Percentiles rank a stretch among this genome's conserved stretches.
Evolutionary conservation across 2,797 vertebrate genomes (phyloP).

Genomic region (Malacoraja senta): DNA sequence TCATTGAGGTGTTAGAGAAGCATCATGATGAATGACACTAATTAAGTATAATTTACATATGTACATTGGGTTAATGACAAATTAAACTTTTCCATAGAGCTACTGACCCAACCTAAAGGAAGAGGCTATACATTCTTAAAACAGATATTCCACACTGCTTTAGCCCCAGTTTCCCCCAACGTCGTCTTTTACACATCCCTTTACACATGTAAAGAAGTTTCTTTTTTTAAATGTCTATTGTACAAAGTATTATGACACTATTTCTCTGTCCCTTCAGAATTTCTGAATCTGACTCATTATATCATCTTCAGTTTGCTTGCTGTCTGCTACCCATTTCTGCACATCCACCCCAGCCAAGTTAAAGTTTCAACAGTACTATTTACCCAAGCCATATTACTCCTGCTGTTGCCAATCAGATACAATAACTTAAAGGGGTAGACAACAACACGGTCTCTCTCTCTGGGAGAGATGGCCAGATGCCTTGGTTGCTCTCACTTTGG

Average conservation of each 20-base stretch:
- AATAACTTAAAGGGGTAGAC: not conserved
- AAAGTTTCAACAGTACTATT: not conserved
- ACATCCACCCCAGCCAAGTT: not conserved
- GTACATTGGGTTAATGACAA: constrained; percentile 14
- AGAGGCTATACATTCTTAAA: not conserved
- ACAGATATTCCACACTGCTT: not conserved
- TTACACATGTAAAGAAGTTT: not conserved
- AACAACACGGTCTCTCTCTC: not conserved
- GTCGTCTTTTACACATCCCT: not conserved
- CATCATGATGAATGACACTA: constrained; percentile 23
- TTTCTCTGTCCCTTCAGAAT: not conserved
- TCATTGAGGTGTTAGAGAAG: not conserved
- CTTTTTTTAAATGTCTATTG: not conserved
- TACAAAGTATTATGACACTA: not conserved
- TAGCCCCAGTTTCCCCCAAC: not conserved
- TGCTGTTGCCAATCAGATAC: not conserved
- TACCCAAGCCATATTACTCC: not conserved
- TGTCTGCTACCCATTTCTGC: not conserved
- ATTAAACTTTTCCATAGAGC: constrained; percentile 2
- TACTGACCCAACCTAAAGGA: constrained; percentile 4
- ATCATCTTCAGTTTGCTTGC: not conserved
- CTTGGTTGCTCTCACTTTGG: not conserved
- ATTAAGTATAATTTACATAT: constrained; percentile 30
- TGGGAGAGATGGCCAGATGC: not conserved
- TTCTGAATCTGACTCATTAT: not conserved